Percentiles rank a stretch among this genome's conserved stretches.
Evolutionary conservation across 1,140 invertebrate genomes (phyloP).

Genomic region (Pseudomyrmex concolor): DNA sequence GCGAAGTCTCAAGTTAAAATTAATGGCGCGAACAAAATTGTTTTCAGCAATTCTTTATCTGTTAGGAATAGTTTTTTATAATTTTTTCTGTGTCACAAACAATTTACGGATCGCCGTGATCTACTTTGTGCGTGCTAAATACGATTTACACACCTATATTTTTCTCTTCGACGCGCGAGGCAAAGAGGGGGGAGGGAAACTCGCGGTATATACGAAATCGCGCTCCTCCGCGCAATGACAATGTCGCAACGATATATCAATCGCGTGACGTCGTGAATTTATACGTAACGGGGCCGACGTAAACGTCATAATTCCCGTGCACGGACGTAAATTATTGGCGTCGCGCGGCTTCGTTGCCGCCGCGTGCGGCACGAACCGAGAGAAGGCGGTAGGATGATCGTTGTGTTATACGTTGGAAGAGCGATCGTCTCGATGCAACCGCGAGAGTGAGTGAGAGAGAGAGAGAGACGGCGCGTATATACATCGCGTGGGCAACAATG

Average conservation of each 20-base stretch:
- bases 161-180: no score
- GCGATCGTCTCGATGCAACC: slow-evolving; percentile 44
- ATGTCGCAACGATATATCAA: slow-evolving; percentile 30
- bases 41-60: no score
- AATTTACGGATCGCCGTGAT: no score
- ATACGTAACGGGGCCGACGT: slow-evolving; percentile 11
- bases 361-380: slow-evolving; percentile 29
- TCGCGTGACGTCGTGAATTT: slow-evolving; percentile 38
- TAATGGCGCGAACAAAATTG: not conserved
- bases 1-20: not conserved
- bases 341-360: slow-evolving; percentile 1
- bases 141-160: not conserved
- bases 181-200: no score
- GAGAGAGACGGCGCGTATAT: slow-evolving; percentile 5
- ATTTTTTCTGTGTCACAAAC: no score
- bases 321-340: slow-evolving; percentile 17
- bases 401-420: slow-evolving; percentile 27
- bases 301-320: slow-evolving; percentile 48
- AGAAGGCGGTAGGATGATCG: slow-evolving; percentile 43
- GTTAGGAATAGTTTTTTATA: no score
- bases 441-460: not conserved
- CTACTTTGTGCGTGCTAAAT: no score
- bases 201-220: not conserved
- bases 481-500: slow-evolving; percentile 57
- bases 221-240: slow-evolving; percentile 2